Conservation (phyloP, 2,888 invertebrate species). For the Arrhopalites spinosus region DNA sequence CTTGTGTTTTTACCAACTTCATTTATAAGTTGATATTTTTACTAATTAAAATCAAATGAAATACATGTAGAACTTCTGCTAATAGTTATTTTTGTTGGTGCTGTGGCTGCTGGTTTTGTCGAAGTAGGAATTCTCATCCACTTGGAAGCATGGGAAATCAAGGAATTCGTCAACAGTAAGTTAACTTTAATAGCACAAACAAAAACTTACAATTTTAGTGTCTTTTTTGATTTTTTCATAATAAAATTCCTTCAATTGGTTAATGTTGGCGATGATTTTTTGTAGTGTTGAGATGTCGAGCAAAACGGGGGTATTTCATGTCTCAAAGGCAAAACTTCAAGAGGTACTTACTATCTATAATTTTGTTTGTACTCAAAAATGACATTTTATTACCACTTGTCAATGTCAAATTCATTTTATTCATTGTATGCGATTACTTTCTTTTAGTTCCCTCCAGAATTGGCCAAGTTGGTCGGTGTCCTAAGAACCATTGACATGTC, state of each 20-base stretch:
- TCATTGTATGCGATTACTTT: background rate
- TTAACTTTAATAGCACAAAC: no score
- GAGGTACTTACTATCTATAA: slow-evolving; percentile 60
- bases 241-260: no score
- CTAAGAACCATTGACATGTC: slow-evolving; percentile 90
- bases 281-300: slow-evolving; percentile 83
- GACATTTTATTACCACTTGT: slow-evolving; percentile 5
- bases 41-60: no score
- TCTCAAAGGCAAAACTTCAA: slow-evolving; percentile 80
- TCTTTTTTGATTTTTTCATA: no score
- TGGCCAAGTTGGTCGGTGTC: slow-evolving; percentile 69
- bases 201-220: no score
- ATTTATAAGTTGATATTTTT: no score
- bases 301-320: slow-evolving; percentile 91
- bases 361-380: no score
- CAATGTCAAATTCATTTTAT: background rate
- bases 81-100: slow-evolving; percentile 15
- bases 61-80: background rate
- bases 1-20: no score
- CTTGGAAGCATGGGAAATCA: slow-evolving; percentile 83
- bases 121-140: background rate
- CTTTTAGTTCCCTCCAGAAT: slow-evolving; percentile 67
- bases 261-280: no score
- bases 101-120: slow-evolving; percentile 15
- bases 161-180: slow-evolving; percentile 77